A percentile compares a stretch with the other conserved stretches of the same genome.
phyloP scores from a whole-genome alignment of 2,113 vertebrate species.

The Dicentrarchus labrax region DNA sequence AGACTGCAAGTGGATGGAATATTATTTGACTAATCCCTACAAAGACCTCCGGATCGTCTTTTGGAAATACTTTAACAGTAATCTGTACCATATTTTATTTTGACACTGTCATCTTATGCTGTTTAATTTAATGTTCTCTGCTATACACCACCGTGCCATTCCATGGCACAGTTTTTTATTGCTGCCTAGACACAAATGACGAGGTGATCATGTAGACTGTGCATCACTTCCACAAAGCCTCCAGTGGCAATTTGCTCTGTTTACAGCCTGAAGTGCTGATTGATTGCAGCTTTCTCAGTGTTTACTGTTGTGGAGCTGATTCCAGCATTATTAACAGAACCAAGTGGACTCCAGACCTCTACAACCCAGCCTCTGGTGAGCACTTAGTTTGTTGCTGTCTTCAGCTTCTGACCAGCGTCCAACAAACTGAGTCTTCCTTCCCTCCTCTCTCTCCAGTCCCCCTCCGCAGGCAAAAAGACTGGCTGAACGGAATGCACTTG shows the following conservation, averaged over 20 bases:
- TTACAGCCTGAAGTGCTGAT: constrained; percentile 51
- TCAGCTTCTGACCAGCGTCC: constrained; percentile 47
- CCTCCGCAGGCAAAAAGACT: constrained; percentile 40
- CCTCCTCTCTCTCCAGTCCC: constrained; percentile 16
- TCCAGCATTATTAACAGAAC: constrained; percentile 54
- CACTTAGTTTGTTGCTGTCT: constrained; percentile 50
- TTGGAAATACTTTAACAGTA: constrained; percentile 44
- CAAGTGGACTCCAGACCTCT: constrained; percentile 56
- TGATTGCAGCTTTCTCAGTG: constrained; percentile 62
- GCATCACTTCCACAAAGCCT: constrained; percentile 25
- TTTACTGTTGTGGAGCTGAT: constrained; percentile 60
- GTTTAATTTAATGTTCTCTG: constrained; percentile 33
- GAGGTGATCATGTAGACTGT: constrained; percentile 26
- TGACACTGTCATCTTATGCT: constrained; percentile 18
- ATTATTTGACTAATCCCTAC: constrained; percentile 33
- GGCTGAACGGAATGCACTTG: constrained; percentile 60
- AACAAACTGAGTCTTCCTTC: constrained; percentile 43
- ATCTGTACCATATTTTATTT: constrained; percentile 49
- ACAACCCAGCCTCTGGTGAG: constrained; percentile 51
- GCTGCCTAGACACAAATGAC: constrained; percentile 22
- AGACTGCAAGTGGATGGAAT: constrained; percentile 30
- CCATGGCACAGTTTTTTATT: not conserved
- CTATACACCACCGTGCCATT: not conserved
- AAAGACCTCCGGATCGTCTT: constrained; percentile 44
- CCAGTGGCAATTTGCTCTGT: constrained; percentile 52